Conservation (phyloP, 1,140 invertebrate species). For the Euwallacea fornicatus region DNA sequence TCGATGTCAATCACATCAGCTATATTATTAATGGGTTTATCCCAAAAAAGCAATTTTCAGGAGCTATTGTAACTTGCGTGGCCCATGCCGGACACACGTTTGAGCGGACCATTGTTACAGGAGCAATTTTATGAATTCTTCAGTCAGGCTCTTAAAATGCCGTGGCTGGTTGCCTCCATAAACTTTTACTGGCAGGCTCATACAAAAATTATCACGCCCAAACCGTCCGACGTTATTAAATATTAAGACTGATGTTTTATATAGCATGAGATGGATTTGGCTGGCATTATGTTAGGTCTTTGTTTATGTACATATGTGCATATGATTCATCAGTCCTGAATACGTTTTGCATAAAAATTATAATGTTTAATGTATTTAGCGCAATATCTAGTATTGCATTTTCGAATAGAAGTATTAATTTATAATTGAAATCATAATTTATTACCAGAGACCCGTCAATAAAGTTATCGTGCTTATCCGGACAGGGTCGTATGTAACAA, state of each 20-base stretch:
- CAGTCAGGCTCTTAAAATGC: slow-evolving; percentile 37
- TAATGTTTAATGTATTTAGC: too few species aligned
- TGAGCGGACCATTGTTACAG: slow-evolving; percentile 35
- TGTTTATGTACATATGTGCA: slow-evolving; percentile 5
- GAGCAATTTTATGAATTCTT: slow-evolving; percentile 39
- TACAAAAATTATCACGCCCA: slow-evolving; percentile 38
- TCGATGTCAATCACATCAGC: slow-evolving; percentile 37
- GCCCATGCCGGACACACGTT: slow-evolving; percentile 35
- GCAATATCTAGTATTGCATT: too few species aligned
- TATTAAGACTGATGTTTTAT: slow-evolving; percentile 40
- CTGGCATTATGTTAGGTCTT: slow-evolving; percentile 17
- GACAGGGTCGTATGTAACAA: slow-evolving; percentile 4
- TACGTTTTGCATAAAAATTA: too few species aligned
- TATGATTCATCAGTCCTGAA: too few species aligned
- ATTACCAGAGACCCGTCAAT: background rate
- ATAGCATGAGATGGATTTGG: slow-evolving; percentile 33
- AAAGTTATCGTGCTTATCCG: slow-evolving; percentile 2
- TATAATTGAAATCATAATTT: too few species aligned
- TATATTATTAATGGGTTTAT: slow-evolving; percentile 38
- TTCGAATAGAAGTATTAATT: too few species aligned
- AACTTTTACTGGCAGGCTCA: slow-evolving; percentile 39
- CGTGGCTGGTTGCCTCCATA: slow-evolving; percentile 35
- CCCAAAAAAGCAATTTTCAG: slow-evolving; percentile 38
- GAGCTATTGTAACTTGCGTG: slow-evolving; percentile 33
- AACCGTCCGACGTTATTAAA: slow-evolving; percentile 38